Evolutionary conservation across 2,797 vertebrate species (phyloP).

Genomic region (Gymnothorax reevesii): DNA sequence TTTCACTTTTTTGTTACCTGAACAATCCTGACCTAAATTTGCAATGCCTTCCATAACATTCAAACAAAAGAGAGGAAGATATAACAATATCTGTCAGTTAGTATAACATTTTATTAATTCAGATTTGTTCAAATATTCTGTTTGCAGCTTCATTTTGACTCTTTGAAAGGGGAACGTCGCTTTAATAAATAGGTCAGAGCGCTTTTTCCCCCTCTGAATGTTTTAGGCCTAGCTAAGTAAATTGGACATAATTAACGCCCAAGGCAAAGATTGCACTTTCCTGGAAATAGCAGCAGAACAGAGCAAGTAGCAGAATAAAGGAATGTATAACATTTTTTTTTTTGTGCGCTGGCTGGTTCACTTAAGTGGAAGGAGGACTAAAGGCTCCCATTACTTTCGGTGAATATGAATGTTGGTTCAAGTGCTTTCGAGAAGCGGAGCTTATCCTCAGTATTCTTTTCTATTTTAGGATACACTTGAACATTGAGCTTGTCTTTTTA

Average conservation of each 20-base stretch:
- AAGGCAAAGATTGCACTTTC: slow-evolving; percentile 82
- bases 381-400: background rate
- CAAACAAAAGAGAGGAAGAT: background rate
- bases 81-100: background rate
- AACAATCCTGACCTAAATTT: slow-evolving; percentile 17
- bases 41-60: background rate
- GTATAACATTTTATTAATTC: slow-evolving; percentile 3
- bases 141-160: slow-evolving; percentile 32
- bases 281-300: slow-evolving; percentile 72
- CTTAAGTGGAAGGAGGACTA: slow-evolving; percentile 11
- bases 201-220: slow-evolving; percentile 67
- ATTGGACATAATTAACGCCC: slow-evolving; percentile 85
- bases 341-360: slow-evolving; percentile 48
- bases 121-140: slow-evolving; percentile 33
- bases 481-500: background rate
- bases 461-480: slow-evolving; percentile 10
- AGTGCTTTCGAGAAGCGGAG: slow-evolving; percentile 8
- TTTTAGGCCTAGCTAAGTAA: slow-evolving; percentile 80
- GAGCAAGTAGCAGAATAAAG: slow-evolving; percentile 54
- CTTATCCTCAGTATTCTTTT: slow-evolving; percentile 4
- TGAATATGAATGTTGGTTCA: slow-evolving; percentile 18
- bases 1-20: background rate
- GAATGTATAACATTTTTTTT: slow-evolving; percentile 52
- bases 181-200: slow-evolving; percentile 84
- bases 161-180: slow-evolving; percentile 65